These are phyloP conservation scores for Drosophila fuyamai DNA, from an alignment of 1,140 invertebrate genomes.

Conservation along the genomic window DNA sequence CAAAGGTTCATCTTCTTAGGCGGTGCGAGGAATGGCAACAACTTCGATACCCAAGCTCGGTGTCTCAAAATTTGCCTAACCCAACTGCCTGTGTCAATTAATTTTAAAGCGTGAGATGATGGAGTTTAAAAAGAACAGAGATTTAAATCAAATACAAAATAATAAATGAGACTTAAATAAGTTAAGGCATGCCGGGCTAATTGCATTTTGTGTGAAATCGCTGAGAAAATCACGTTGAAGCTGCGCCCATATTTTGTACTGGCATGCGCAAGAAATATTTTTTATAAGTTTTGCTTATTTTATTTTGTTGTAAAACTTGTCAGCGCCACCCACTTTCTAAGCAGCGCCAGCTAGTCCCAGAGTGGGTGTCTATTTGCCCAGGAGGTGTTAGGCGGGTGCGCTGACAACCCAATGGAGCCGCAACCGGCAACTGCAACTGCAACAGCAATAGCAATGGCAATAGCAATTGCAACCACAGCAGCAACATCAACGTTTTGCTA, in stretches of 20 bases:
- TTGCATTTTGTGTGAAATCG: constrained; percentile 46
- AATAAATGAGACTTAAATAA: constrained; percentile 38
- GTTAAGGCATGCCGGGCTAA: constrained; percentile 37
- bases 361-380: constrained; percentile 57
- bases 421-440: constrained; percentile 2
- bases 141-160: constrained; percentile 20
- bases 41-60: constrained; percentile 13
- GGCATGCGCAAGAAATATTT: constrained; percentile 62
- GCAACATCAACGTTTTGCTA: constrained; percentile 68
- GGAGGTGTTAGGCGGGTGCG: constrained; percentile 66
- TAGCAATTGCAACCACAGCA: constrained; percentile 17
- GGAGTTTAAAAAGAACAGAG: constrained; percentile 18
- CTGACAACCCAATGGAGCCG: constrained; percentile 54
- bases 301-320: constrained; percentile 50
- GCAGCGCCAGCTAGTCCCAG: constrained; percentile 22
- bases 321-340: constrained; percentile 76
- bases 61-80: constrained; percentile 14
- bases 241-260: constrained; percentile 61
- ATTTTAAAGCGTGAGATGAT: neutral
- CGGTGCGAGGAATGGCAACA: constrained; percentile 25
- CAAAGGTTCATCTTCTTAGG: constrained; percentile 30
- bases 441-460: constrained; percentile 9
- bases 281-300: constrained; percentile 27
- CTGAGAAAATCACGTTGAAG: constrained; percentile 51
- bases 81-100: neutral